A percentile compares a stretch with the other conserved stretches of the same genome.
phyloP scores from a whole-genome alignment of 2,797 vertebrate genomes.

The Fistularia tabacaria region DNA sequence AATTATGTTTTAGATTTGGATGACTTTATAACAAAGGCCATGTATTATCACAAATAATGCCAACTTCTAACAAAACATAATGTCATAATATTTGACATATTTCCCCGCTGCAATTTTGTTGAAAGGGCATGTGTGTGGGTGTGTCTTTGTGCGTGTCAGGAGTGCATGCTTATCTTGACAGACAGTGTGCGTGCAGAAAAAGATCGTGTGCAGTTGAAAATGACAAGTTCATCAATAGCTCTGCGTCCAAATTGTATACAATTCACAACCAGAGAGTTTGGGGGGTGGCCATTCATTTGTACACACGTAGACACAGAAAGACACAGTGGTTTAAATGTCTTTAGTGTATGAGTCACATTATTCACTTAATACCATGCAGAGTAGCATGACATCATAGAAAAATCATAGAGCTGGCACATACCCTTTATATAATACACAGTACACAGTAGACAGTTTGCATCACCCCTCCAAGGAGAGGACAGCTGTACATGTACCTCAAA shows the following conservation, averaged over 20 bases:
- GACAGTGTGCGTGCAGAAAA: constrained; percentile 22
- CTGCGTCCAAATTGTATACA: no score
- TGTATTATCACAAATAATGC: no score
- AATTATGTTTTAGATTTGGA: no score
- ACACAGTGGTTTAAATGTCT: neutral
- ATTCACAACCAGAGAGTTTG: neutral
- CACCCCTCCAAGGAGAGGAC: no score
- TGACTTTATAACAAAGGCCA: no score
- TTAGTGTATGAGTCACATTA: constrained; percentile 1
- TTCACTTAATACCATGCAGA: neutral
- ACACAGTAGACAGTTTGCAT: no score
- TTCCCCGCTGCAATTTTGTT: no score
- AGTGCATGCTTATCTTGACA: constrained; percentile 15
- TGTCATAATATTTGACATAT: no score
- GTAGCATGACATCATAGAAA: constrained; percentile 1
- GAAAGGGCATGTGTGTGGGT: no score
- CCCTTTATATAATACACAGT: no score
- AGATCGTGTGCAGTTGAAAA: neutral
- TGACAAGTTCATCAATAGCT: constrained; percentile 23
- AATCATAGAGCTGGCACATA: neutral
- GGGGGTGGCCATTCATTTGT: neutral
- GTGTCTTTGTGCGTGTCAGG: neutral
- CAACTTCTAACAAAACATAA: no score
- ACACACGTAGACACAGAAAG: constrained; percentile 1
- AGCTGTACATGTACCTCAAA: no score